Evolutionary conservation across 2,797 vertebrate species (phyloP).

Genomic region (Sebastes taczanowskii): DNA sequence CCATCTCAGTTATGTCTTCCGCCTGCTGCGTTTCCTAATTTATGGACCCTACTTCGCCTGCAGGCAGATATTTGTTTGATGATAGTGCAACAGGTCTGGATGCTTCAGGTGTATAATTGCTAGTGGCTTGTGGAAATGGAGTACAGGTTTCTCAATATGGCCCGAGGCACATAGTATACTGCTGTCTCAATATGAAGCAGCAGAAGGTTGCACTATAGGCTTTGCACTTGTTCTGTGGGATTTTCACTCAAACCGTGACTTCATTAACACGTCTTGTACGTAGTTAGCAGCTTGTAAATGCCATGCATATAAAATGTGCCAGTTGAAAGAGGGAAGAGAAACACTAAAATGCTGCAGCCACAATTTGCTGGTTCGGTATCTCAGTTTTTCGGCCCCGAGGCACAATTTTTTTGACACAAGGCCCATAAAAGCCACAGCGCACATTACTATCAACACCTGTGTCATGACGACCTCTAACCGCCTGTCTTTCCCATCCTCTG

Average conservation of each 20-base stretch:
- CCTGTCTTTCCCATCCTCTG: conserved; percentile 8
- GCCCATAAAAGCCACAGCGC: conserved; percentile 60
- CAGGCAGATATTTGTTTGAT: conserved; percentile 87
- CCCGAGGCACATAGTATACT: conserved; percentile 66
- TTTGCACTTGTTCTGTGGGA: conserved; percentile 52
- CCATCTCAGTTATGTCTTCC: conserved; percentile 50
- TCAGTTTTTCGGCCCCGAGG: conserved; percentile 46
- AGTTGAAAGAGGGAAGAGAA: conserved; percentile 37
- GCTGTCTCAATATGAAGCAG: conserved; percentile 42
- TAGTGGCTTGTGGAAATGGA: conserved; percentile 82
- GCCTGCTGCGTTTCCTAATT: conserved; percentile 76
- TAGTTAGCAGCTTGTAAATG: conserved; percentile 69
- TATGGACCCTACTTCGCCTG: conserved; percentile 74
- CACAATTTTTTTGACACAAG: conserved; percentile 39
- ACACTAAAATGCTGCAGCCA: conserved; percentile 46
- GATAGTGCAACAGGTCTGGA: conserved; percentile 84
- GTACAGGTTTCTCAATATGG: conserved; percentile 74
- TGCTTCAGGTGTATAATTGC: conserved; percentile 87
- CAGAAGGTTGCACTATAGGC: conserved; percentile 1
- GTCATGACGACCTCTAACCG: conserved; percentile 27
- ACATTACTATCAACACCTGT: conserved; percentile 68
- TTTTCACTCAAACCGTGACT: conserved; percentile 46
- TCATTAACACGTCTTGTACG: conserved; percentile 49
- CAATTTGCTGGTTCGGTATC: conserved; percentile 53
- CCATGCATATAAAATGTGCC: conserved; percentile 40